Evolutionary conservation across 2,888 invertebrate genomes (phyloP).

Genomic region (Lasioglossum pauxillum): DNA sequence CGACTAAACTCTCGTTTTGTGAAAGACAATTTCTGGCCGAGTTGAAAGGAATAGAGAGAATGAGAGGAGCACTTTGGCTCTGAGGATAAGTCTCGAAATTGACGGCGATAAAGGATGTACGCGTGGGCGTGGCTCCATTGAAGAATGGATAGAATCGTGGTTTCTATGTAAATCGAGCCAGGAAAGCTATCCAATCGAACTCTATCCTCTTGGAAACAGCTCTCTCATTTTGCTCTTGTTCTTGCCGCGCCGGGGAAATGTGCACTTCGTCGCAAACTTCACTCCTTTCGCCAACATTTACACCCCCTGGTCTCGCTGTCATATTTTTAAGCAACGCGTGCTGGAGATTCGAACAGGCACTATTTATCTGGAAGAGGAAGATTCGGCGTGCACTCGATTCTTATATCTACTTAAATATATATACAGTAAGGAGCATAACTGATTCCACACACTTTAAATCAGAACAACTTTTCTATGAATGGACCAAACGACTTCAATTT

Average conservation of each 20-base stretch:
- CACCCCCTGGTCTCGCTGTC: not conserved
- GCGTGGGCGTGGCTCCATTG: slow-evolving; percentile 27
- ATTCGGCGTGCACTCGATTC: not conserved
- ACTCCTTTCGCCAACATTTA: not conserved
- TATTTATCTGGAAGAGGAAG: not conserved
- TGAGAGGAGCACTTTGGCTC: not conserved
- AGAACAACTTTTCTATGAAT: too few relatives aligned
- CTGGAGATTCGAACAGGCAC: not conserved
- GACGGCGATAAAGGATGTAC: not conserved
- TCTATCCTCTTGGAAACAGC: not conserved
- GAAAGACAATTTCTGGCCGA: not conserved
- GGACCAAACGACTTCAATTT: too few relatives aligned
- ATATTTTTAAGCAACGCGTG: not conserved
- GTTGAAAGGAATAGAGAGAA: not conserved
- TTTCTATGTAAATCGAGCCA: slow-evolving; percentile 33
- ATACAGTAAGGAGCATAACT: too few relatives aligned
- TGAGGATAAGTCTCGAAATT: slow-evolving; percentile 9
- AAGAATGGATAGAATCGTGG: slow-evolving; percentile 12
- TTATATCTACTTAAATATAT: too few relatives aligned
- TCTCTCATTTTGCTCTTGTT: not conserved
- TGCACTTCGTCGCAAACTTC: not conserved
- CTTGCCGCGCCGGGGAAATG: not conserved
- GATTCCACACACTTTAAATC: too few relatives aligned
- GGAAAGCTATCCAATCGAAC: not conserved
- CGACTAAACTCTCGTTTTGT: not conserved